Conservation (phyloP, 2,797 vertebrate genomes). For the Champsocephalus esox region DNA sequence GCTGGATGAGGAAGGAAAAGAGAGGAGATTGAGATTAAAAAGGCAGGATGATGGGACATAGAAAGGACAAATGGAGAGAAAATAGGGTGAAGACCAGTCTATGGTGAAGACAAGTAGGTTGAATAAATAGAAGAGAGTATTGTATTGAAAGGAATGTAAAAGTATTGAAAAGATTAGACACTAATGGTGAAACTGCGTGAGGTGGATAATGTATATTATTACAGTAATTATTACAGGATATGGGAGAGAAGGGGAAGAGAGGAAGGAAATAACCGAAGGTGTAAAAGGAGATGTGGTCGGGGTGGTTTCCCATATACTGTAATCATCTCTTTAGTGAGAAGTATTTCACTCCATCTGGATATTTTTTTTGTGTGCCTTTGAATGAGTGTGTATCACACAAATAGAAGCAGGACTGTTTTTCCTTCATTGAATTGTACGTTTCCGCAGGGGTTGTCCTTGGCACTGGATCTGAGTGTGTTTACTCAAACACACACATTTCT, state of each 20-base stretch:
- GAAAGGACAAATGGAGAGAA: slow-evolving; percentile 7
- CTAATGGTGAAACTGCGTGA: slow-evolving; percentile 4
- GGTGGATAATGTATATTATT: slow-evolving; percentile 25
- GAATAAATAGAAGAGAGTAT: background rate
- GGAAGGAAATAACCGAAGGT: slow-evolving; percentile 43
- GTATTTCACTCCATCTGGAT: slow-evolving; percentile 45
- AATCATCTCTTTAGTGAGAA: slow-evolving; percentile 69
- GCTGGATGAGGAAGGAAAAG: slow-evolving; percentile 37
- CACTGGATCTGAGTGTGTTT: slow-evolving; percentile 54
- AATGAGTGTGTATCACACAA: slow-evolving; percentile 32
- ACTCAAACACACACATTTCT: slow-evolving; percentile 35
- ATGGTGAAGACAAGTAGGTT: background rate
- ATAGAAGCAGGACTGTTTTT: slow-evolving; percentile 41
- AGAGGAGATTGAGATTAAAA: slow-evolving; percentile 29
- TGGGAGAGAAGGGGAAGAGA: slow-evolving; percentile 25
- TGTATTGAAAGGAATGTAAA: background rate
- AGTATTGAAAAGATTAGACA: slow-evolving; percentile 3
- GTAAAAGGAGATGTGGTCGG: slow-evolving; percentile 49
- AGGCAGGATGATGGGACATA: background rate
- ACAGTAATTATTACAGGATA: slow-evolving; percentile 35
- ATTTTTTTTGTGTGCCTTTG: slow-evolving; percentile 39
- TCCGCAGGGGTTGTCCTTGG: slow-evolving; percentile 49
- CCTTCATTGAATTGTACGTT: slow-evolving; percentile 60
- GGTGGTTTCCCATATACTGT: slow-evolving; percentile 60
- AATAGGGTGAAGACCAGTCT: background rate